Evolutionary conservation across 2,888 invertebrate genomes (phyloP), one percentile per base, ranked within the genome.

Genomic region (Caenorhabditis drosophilae): DNA sequence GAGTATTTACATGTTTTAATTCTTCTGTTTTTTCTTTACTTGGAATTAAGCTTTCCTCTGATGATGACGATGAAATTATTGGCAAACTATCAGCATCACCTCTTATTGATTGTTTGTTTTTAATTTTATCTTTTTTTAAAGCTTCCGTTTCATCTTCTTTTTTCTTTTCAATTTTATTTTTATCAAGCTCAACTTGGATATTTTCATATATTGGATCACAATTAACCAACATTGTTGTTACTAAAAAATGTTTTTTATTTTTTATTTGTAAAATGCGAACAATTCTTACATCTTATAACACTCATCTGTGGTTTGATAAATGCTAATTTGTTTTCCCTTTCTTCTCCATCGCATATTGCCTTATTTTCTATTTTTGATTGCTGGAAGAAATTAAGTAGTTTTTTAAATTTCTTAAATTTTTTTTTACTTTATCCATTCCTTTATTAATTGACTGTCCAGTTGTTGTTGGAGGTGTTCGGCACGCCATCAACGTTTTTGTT

Each of bases 311-410:
- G 42, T n/a, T 4, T 23, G 2, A 45, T n/a, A 25, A 53, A 35
- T 20, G 20, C n/a, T 1, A 34, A 34, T n/a, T 3, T 31, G 6
- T 9, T 25, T 25, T 27, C 36, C 15, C 45, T 2, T 2, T 45
- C 53, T 4, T 31, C 53, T 11, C 47, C 47, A 26, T 47, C 47
- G 16, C 45, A 45, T 3, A 45, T 18, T 18, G 40, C 4, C 40
- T 40, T 22, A n/a, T n/a, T n/a, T n/a, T n/a, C n/a, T 31, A 12
- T 31, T 31, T 31, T 12, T 6, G 12, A 31, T 31, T 31, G 6
- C 12, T 31, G 7, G 31, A 31, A 12, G 31, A 31, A 12, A 31
- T 31, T 31, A 9, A 6, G 7, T 9, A 31, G 6, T 6, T 9
- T n/a, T n/a, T n/a, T n/a, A n/a, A n/a, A n/a, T n/a, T n/a, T n/a